Evolutionary conservation across 2,797 vertebrate species (phyloP).

Genomic region (Oceanodroma leucorhoa): DNA sequence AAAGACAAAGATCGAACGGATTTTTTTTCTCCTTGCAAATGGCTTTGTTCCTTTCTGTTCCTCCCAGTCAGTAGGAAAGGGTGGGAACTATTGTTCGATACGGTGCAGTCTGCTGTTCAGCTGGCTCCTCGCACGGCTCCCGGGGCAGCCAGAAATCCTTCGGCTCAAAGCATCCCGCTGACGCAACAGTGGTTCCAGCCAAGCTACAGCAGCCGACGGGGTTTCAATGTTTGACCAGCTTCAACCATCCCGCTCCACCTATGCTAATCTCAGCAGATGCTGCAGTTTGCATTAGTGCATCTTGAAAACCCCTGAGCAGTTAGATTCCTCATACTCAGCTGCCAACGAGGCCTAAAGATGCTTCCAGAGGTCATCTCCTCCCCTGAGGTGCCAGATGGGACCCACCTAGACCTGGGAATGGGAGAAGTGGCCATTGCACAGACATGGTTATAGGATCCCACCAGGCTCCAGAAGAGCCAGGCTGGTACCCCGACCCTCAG

Average conservation of each 20-base stretch:
- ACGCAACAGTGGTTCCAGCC: neutral
- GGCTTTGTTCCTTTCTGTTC: neutral
- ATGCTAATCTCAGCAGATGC: accelerated
- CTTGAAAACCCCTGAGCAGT: neutral
- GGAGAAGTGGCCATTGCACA: neutral
- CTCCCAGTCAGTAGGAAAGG: slow-evolving; percentile 10
- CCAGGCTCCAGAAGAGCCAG: neutral
- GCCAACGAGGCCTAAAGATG: neutral
- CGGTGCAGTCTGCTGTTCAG: neutral
- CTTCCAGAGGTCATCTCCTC: neutral
- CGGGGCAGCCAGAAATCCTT: neutral
- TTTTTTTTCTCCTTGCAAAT: neutral
- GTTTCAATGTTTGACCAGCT: accelerated
- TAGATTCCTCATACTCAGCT: neutral
- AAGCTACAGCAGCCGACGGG: neutral
- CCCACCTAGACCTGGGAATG: neutral
- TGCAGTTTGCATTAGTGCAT: neutral
- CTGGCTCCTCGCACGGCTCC: neutral
- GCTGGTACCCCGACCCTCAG: neutral
- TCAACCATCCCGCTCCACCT: accelerated
- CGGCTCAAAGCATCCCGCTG: neutral
- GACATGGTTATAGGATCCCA: accelerated
- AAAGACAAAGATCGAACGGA: neutral
- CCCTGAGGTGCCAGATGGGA: neutral
- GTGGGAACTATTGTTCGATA: neutral